A percentile compares a stretch with the other conserved stretches of the same genome.
These are phyloP conservation scores for Cnemophilus loriae DNA, from an alignment of 2,113 vertebrate species.

Conservation along the genomic window DNA sequence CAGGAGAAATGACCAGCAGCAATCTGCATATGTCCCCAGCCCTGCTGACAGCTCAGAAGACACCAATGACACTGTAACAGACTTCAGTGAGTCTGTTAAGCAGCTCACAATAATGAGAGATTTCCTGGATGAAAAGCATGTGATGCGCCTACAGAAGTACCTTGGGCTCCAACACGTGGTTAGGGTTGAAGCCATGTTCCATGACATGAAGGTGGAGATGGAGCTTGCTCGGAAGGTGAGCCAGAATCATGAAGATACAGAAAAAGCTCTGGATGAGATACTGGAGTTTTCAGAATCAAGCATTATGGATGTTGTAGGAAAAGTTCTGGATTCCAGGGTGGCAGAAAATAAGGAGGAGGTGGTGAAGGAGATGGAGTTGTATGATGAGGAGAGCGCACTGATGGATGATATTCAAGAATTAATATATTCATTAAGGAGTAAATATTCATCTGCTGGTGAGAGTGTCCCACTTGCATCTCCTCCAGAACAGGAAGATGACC, in stretches of 20 bases:
- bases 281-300: constrained; percentile 80
- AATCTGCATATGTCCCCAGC: not conserved
- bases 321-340: constrained; percentile 76
- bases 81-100: constrained; percentile 67
- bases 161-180: constrained; percentile 74
- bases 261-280: constrained; percentile 81
- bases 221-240: constrained; percentile 62
- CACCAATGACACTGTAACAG: not conserved
- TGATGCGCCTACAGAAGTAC: constrained; percentile 75
- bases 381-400: constrained; percentile 81
- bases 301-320: constrained; percentile 82
- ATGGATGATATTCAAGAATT: constrained; percentile 90
- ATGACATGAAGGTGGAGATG: constrained; percentile 80
- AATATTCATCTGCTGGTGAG: constrained; percentile 73
- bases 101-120: constrained; percentile 74
- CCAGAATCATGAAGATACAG: constrained; percentile 64
- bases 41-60: not conserved
- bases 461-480: constrained; percentile 55
- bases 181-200: constrained; percentile 83
- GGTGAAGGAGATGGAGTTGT: constrained; percentile 53
- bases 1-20: not conserved
- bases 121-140: constrained; percentile 76
- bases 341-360: constrained; percentile 41
- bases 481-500: not conserved
- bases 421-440: constrained; percentile 84